Base-by-base conservation (phyloP, 2,113 vertebrate species). In the Gulo gulo region DNA sequence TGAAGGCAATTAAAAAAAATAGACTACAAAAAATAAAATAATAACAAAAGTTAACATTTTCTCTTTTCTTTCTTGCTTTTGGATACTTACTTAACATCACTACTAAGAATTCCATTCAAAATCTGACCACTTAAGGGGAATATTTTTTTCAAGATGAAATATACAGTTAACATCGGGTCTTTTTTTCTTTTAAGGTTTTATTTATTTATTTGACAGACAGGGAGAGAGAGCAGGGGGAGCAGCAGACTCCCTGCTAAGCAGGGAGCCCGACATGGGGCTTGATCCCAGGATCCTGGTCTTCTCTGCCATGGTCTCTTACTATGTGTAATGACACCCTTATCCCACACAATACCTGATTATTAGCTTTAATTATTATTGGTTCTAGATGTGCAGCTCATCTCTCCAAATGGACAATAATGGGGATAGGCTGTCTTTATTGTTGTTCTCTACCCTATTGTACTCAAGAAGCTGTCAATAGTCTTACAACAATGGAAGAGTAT, bases 51-150 rank as follows among this genome's bases (percentile, higher is more conserved):
- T 36, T 71, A 69, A 82, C 16, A 34, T 93, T 67, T 91, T 92
- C 57, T 91, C 61, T 91, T 74, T 73, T 39, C 4, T 83, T 93
- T 79, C 59, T 97, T 93, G 67, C n/a, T 94, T 95, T 89, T 29
- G 29, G 39, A 69, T 85, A 63, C 59, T 50, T 94, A 24, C 36
- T 59, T 83, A 73, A 89, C 15, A 90, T 63, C 14, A 83, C 21
- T 34, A 74, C 21, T 65, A 61, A 82, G 57, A 11, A 88, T 67
- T 84, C 34, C 36, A 79, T 67, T 34, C 10, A 82, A 93, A 96
- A 81, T 47, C 45, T 81, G 52, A 93, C 59, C 21, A 59, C 52
- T 18, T 89, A 26, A 91, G 24, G 18, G 80, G 7, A 96, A 10
- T 36, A 74, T 23, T 94, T 69, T 69, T 71, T 88, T 31, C 6